Conservation (phyloP, 2,888 invertebrate genomes). For the Magallana nippona region DNA sequence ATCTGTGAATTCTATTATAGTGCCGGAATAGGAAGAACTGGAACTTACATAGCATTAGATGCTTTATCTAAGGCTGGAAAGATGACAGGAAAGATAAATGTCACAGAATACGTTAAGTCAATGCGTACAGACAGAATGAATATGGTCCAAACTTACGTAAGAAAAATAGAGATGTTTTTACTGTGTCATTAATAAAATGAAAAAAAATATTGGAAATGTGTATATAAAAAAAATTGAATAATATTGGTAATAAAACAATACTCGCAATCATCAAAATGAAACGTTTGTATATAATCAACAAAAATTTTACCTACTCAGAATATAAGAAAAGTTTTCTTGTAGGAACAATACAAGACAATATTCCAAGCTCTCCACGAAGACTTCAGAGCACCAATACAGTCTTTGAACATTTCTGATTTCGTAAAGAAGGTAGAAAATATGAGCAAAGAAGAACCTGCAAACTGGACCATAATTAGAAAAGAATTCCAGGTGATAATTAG, state of each 20-base stretch:
- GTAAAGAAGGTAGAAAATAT: not conserved
- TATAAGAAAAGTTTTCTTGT: not conserved
- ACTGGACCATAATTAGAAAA: not conserved
- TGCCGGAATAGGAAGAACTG: not conserved
- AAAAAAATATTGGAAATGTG: not conserved
- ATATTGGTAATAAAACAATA: not conserved
- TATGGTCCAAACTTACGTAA: constrained; percentile 3
- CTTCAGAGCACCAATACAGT: not conserved
- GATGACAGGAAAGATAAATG: not conserved
- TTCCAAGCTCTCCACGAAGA: not conserved
- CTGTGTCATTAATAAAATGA: not conserved
- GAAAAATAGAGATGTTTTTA: not conserved
- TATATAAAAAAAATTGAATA: not conserved
- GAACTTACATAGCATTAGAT: constrained; percentile 4
- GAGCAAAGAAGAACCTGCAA: not conserved
- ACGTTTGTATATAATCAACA: not conserved
- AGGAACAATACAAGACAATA: constrained; percentile 4
- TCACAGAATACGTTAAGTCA: not conserved
- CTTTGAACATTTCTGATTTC: not conserved
- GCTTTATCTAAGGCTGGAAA: not conserved
- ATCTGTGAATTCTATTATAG: not conserved
- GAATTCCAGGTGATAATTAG: constrained; percentile 12
- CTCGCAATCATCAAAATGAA: no score
- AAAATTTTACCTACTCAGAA: not conserved
- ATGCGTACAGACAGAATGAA: constrained; percentile 2